Base-by-base conservation (phyloP, 2,888 invertebrate genomes). In the Iphiclides podalirius region DNA sequence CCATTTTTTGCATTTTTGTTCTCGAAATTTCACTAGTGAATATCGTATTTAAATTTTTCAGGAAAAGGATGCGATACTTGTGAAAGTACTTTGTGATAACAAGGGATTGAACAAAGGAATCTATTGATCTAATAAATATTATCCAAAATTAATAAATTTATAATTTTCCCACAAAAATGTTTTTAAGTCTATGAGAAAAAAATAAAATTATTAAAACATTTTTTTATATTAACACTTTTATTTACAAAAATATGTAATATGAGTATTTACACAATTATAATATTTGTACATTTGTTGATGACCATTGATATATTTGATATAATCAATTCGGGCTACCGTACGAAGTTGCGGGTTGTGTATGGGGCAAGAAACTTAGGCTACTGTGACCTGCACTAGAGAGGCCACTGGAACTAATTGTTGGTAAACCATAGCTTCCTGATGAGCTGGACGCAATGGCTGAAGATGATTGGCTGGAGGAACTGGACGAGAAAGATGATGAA, bases 301-400 rank as follows among this genome's bases (percentile, higher is more conserved):
- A 9, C 9, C 8, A 60, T 52, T 53, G 64, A 67, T 68, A 66
- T 61, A 67, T 61, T 69, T 54, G 36, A 40, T 43, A 42, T 49
- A 56, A 53, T 51, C 67, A 82, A 60, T 78, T 77, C 12, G 86
- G 83, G 39, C 67, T 58, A 31, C 87, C 87, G 48, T 87, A 87
- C 4, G 75, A 67, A 37, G 60, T 51, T 4, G 75, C 73, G 16
- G 82, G 82, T 57, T 78, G 75, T 11, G 66, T 66, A 47, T 75
- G 73, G 9, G 86, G 83, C 53, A 85, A 65, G 62, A 87, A 85
- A 57, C 66, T 78, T 28, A 66, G 55, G 56, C 60, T 67, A 0
- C 66, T 52, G 23, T 58, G 58, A n/a, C 55, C 48, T 17, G 66
- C 65, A 14, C 60, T 59, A 1, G 62, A 58, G 16, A 62, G 67